phyloP scores from a whole-genome alignment of 1,140 invertebrate genomes.

The Eriocheir sinensis region DNA sequence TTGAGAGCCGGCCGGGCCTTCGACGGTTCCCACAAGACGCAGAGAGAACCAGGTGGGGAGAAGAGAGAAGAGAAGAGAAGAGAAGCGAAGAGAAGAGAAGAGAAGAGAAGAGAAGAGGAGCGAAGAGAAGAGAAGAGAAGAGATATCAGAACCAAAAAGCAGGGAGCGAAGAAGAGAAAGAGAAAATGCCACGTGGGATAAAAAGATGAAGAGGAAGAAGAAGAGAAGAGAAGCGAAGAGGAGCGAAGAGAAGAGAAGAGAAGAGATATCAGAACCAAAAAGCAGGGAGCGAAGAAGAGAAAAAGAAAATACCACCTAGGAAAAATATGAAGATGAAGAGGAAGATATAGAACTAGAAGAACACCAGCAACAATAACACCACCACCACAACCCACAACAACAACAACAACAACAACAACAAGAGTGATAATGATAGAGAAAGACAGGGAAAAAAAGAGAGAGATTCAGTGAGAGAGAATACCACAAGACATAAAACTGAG shows the following conservation, averaged over 20 bases:
- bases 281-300: not conserved
- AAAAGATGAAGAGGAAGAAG: not conserved
- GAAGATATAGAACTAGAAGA: no score
- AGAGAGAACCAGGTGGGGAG: no score
- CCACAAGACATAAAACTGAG: not conserved
- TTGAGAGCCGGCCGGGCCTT: no score
- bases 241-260: not conserved
- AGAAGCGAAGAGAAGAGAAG: not conserved
- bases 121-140: not conserved
- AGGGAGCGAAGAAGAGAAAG: not conserved
- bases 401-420: no score
- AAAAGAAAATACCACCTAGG: not conserved
- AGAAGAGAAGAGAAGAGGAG: not conserved
- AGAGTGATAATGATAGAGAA: no score
- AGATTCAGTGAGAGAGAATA: not conserved
- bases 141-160: no score
- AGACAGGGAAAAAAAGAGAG: no score
- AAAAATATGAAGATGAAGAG: not conserved
- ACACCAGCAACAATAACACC: no score
- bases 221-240: not conserved
- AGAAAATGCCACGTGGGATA: not conserved
- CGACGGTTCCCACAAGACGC: no score
- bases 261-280: no score
- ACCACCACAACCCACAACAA: no score
- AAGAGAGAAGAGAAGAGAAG: not conserved